Evolutionary conservation across 2,888 invertebrate species (phyloP), one percentile per base, ranked within the genome.

Genomic region (Stegana nigrithorax): DNA sequence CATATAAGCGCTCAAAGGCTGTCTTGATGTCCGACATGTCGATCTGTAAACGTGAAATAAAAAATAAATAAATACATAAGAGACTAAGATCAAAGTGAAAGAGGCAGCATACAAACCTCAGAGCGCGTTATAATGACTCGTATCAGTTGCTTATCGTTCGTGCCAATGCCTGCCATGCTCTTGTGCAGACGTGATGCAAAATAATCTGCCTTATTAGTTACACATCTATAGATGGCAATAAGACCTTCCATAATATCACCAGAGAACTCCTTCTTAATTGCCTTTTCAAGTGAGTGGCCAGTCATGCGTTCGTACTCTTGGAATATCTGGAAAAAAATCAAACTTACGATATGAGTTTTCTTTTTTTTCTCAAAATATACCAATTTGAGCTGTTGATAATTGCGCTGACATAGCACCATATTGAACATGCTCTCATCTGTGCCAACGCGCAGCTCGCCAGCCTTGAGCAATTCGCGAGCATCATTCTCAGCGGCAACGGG

Each of bases 401-500:
- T 93, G 71, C 95, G 90, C 62, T 93, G 91, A 72, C 93, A 93
- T 51, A 97, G 88, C 60, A 96, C 90, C 69, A 91, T 90, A 85
- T 95, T 94, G 87, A 97, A 95, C 57, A 89, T 89, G 0, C 93
- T 93, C 85, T 95, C 95, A 83, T 95, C 95, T 0, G 96, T 96
- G 60, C 96, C 95, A 58, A 93, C 83, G 53, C 83, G 82, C 21
- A 84, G 73, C 78, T 88, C 86, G 89, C 93, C 94, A 64, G 94
- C 94, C 86, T 90, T 89, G 7, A 94, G 87, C 70, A 95, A 87
- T 78, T 90, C 90, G 83, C 92, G 90, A 12, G 96, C 96, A 86
- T 97, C 96, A 73, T 90, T 88, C 66, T 91, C 88, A 19, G 97
- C 97, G 67, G 87, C 87, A 7, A 87, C 88, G 42, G 88, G 89